phyloP scores from a whole-genome alignment of 2,888 invertebrate genomes.

The Drosophila nr. perissopoda region DNA sequence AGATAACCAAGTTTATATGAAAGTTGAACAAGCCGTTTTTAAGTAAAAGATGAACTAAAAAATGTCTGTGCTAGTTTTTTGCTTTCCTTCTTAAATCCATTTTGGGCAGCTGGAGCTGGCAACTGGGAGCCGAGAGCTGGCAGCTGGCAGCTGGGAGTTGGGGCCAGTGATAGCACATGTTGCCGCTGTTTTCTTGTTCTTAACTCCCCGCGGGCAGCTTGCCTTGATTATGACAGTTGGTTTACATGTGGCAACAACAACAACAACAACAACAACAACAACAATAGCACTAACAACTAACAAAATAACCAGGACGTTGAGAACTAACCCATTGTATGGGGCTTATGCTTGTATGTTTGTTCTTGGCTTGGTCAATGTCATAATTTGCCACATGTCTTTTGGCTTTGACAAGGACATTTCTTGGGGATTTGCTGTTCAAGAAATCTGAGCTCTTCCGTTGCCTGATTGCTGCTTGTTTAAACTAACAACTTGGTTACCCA shows the following conservation, averaged over 20 bases:
- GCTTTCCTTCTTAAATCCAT: conserved; percentile 13
- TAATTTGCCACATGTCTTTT: conserved; percentile 62
- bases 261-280: conserved; percentile 30
- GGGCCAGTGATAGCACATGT: conserved; percentile 53
- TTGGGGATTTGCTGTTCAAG: conserved; percentile 45
- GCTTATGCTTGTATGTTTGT: conserved; percentile 22
- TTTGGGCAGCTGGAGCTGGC: conserved; percentile 10
- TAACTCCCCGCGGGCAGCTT: conserved; percentile 68
- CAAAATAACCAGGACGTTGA: conserved; percentile 19
- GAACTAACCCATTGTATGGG: conserved; percentile 49
- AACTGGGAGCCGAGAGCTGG: background rate
- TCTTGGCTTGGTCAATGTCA: conserved; percentile 67
- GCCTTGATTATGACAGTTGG: conserved; percentile 77
- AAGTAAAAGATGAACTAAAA: conserved; percentile 22
- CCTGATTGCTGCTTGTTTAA: conserved; percentile 55
- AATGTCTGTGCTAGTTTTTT: conserved; percentile 26
- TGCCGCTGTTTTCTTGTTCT: conserved; percentile 46
- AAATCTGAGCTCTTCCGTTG: conserved; percentile 43
- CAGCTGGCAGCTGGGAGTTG: background rate
- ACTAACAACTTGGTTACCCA: conserved; percentile 55
- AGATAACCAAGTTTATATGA: background rate
- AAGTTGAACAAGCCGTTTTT: conserved; percentile 18
- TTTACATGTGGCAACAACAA: conserved; percentile 58
- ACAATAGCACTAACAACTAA: conserved; percentile 19
- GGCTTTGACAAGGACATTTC: conserved; percentile 60